Conservation (phyloP, 2,888 invertebrate genomes). For the Drosophila leonis region DNA sequence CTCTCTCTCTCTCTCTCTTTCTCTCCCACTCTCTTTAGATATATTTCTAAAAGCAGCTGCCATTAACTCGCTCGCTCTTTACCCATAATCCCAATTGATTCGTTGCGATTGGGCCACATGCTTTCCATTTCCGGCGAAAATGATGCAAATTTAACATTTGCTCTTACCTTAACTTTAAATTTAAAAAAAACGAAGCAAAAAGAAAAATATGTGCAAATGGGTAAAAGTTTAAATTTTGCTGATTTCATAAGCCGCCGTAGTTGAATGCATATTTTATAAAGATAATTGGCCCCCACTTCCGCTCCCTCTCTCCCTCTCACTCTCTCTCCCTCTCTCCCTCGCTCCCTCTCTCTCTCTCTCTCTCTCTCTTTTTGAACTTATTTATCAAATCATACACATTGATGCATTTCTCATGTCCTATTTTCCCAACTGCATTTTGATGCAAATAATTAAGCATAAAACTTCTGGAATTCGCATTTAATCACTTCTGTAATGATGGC, state of each 20-base stretch:
- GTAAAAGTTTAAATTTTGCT: conserved; percentile 33
- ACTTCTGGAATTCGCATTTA: conserved; percentile 50
- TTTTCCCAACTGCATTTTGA: conserved; percentile 26
- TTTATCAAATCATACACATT: conserved; percentile 15
- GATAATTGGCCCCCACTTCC: conserved; percentile 33
- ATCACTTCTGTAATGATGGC: conserved; percentile 42
- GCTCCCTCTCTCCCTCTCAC: not conserved
- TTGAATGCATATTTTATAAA: conserved; percentile 45
- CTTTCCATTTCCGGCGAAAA: conserved; percentile 49
- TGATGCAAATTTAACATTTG: conserved; percentile 21
- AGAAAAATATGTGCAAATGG: not conserved
- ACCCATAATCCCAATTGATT: conserved; percentile 14
- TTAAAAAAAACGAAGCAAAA: not conserved
- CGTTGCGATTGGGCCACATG: conserved; percentile 8
- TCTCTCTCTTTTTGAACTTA: not conserved
- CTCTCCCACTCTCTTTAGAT: not conserved
- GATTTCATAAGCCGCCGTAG: conserved; percentile 32
- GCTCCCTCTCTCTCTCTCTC: not conserved
- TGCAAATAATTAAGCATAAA: conserved; percentile 55
- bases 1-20: not conserved
- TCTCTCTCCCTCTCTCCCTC: not conserved
- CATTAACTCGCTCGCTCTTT: conserved; percentile 11
- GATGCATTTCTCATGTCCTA: conserved; percentile 8
- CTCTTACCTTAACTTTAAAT: conserved; percentile 2
- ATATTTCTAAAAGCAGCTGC: conserved; percentile 11